Conservation (phyloP, 2,888 invertebrate species). For the Petrophora chlorosata region DNA sequence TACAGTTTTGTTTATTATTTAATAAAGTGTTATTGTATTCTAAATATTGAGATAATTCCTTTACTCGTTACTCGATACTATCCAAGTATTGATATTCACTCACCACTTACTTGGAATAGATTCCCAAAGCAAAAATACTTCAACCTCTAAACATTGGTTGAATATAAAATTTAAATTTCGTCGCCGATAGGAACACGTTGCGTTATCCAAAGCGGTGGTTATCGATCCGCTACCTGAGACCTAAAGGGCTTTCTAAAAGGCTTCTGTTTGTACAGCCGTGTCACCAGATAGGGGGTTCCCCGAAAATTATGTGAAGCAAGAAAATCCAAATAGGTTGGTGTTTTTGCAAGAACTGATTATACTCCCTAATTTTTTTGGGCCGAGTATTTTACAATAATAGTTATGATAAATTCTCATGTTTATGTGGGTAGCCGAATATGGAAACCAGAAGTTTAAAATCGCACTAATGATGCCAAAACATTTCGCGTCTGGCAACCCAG, state of each 20-base stretch:
- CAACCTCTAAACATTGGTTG: slow-evolving; percentile 11
- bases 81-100: background rate
- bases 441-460: too few species aligned
- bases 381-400: too few species aligned
- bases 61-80: background rate
- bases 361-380: too few species aligned
- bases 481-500: slow-evolving; percentile 6
- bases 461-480: too few species aligned
- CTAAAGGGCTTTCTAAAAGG: slow-evolving; percentile 36
- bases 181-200: slow-evolving; percentile 24
- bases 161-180: slow-evolving; percentile 33
- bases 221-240: slow-evolving; percentile 33
- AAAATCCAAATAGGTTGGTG: too few species aligned
- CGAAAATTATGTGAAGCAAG: slow-evolving; percentile 2
- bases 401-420: too few species aligned
- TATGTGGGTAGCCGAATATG: too few species aligned
- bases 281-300: slow-evolving; percentile 5
- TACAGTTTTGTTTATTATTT: background rate
- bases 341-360: too few species aligned
- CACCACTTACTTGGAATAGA: background rate
- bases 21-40: too few species aligned
- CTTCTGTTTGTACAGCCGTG: slow-evolving; percentile 34
- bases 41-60: too few species aligned
- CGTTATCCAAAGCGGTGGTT: slow-evolving; percentile 29
- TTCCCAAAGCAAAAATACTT: background rate